These are phyloP conservation scores for Periophthalmus modestus DNA, from an alignment of 2,113 vertebrate genomes.

Conservation along the genomic window DNA sequence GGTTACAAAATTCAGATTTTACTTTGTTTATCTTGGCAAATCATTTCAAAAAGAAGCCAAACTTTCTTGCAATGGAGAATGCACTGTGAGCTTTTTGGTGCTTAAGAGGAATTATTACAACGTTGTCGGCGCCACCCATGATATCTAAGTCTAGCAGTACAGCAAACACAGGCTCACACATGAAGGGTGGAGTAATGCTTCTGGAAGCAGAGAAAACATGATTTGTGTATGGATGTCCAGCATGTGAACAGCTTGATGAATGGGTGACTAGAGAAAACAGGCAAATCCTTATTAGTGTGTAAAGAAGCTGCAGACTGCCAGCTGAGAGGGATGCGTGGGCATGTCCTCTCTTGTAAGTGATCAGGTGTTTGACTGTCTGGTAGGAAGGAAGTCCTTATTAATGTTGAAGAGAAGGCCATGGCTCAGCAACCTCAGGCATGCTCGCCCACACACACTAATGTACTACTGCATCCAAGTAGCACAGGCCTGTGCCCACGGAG, in stretches of 20 bases:
- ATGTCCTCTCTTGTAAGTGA: slow-evolving; percentile 68
- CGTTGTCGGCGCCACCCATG: slow-evolving; percentile 45
- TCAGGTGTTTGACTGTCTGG: slow-evolving; percentile 77
- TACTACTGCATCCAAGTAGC: slow-evolving; percentile 44
- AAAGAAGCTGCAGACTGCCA: slow-evolving; percentile 49
- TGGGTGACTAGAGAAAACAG: slow-evolving; percentile 63
- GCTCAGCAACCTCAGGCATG: slow-evolving; percentile 74
- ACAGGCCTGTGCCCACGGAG: slow-evolving; percentile 38
- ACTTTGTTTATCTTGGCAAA: slow-evolving; percentile 64
- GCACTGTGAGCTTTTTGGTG: slow-evolving; percentile 50
- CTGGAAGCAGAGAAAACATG: slow-evolving; percentile 51
- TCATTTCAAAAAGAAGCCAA: slow-evolving; percentile 51
- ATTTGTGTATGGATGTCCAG: slow-evolving; percentile 61
- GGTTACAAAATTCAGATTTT: slow-evolving; percentile 71
- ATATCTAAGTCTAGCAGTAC: slow-evolving; percentile 48
- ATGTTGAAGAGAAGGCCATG: slow-evolving; percentile 65
- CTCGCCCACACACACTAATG: slow-evolving; percentile 59
- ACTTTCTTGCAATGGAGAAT: slow-evolving; percentile 49
- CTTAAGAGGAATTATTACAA: slow-evolving; percentile 38
- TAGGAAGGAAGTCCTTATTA: slow-evolving; percentile 79
- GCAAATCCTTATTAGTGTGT: slow-evolving; percentile 56
- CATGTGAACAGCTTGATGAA: slow-evolving; percentile 59
- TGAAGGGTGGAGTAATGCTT: slow-evolving; percentile 43
- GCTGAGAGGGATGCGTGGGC: slow-evolving; percentile 67
- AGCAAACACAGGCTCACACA: slow-evolving; percentile 50